phyloP scores from a whole-genome alignment of 2,888 invertebrate species.

The Oasisia sp. region DNA sequence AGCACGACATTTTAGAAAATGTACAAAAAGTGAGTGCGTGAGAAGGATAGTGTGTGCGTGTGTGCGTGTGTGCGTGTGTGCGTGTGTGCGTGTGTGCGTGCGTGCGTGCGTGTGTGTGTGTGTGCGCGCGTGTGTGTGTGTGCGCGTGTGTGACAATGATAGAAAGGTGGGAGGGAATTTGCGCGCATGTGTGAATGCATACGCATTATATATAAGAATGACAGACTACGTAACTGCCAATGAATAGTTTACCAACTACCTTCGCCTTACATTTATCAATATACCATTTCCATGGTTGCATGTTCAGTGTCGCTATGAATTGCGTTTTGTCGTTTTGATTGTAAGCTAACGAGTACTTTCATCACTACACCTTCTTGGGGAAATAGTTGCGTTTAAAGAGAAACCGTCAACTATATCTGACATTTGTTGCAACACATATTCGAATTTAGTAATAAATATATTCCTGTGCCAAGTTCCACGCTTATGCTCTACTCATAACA shows the following conservation, averaged over 20 bases:
- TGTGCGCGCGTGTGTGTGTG: not conserved
- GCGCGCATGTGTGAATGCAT: not conserved
- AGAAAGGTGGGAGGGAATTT: not conserved
- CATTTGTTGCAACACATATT: too few relatives aligned
- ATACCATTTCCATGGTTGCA: not conserved
- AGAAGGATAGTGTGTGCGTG: not conserved
- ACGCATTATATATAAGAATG: not conserved
- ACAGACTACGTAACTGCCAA: not conserved
- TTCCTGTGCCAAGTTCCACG: too few relatives aligned
- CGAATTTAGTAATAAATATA: too few relatives aligned
- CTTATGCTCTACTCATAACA: too few relatives aligned
- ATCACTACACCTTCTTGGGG: not conserved
- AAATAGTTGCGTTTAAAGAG: not conserved
- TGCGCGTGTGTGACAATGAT: not conserved
- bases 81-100: too few relatives aligned
- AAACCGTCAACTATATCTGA: too few relatives aligned
- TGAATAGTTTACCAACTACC: not conserved
- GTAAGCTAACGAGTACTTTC: not conserved
- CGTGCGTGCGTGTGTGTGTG: not conserved
- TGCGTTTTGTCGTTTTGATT: not conserved
- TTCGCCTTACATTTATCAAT: not conserved
- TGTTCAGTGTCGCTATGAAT: not conserved
- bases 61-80: too few relatives aligned
- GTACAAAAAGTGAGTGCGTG: not conserved
- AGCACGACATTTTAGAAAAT: not conserved